Conservation (phyloP, 1,140 invertebrate species). For the Pachypsylla venusta region DNA sequence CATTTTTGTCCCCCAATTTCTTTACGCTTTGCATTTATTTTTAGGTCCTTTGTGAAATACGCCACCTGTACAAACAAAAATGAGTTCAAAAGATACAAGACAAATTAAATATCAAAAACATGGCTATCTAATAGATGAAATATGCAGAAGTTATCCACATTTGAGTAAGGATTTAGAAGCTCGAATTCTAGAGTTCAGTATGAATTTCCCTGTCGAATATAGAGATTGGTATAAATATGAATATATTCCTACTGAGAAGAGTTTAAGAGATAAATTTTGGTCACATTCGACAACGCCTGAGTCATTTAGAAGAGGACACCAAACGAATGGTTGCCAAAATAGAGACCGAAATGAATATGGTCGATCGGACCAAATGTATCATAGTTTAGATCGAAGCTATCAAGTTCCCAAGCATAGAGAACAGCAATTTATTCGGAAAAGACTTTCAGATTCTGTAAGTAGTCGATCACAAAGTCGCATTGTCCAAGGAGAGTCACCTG, state of each 20-base stretch:
- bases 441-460: neutral
- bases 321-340: neutral
- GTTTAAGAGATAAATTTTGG: neutral
- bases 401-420: no score
- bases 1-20: no score
- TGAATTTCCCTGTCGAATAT: neutral
- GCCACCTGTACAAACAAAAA: no score
- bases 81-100: neutral
- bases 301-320: neutral
- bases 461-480: constrained; percentile 2
- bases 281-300: neutral
- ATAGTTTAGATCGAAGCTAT: no score
- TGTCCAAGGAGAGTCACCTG: neutral
- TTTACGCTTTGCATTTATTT: constrained; percentile 8
- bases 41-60: neutral
- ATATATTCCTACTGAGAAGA: neutral
- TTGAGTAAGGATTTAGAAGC: neutral
- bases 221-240: neutral
- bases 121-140: constrained; percentile 4
- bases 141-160: neutral
- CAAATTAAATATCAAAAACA: neutral
- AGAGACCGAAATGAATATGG: neutral
- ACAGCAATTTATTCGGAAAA: neutral
- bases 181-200: neutral
- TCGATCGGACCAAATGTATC: no score